A percentile compares a stretch with the other conserved stretches of the same genome.
Evolutionary conservation across 2,113 vertebrate genomes (phyloP).

Genomic region (Macheiramphus alcinus): DNA sequence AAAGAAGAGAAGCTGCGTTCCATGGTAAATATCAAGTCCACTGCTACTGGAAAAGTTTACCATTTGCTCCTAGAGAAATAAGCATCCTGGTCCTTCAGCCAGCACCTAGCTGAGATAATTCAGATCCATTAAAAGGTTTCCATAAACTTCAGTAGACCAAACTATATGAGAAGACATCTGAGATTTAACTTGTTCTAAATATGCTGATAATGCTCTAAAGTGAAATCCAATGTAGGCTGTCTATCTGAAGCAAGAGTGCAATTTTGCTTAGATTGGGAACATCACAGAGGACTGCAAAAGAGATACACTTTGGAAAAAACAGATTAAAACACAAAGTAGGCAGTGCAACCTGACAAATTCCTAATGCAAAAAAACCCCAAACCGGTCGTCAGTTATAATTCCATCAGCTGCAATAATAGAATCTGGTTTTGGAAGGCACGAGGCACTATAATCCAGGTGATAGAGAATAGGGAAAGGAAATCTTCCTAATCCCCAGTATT

Average conservation of each 20-base stretch:
- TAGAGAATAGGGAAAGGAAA: neutral
- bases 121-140: neutral
- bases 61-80: neutral
- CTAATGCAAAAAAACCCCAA: neutral
- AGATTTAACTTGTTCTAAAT: neutral
- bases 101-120: neutral
- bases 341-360: neutral
- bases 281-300: neutral
- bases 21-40: neutral
- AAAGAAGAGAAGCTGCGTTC: neutral
- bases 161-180: neutral
- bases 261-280: neutral
- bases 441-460: neutral
- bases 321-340: neutral
- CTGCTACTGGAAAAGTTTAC: neutral
- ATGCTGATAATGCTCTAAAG: neutral
- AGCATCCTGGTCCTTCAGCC: neutral
- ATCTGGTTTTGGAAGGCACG: neutral
- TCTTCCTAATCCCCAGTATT: neutral
- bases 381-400: neutral
- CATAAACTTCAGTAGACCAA: neutral
- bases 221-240: neutral
- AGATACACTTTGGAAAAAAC: neutral
- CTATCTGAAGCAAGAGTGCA: neutral
- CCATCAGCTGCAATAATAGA: neutral